A percentile compares a stretch with the other conserved stretches of the same genome.
phyloP scores from a whole-genome alignment of 2,888 invertebrate species.

The Phania funesta region DNA sequence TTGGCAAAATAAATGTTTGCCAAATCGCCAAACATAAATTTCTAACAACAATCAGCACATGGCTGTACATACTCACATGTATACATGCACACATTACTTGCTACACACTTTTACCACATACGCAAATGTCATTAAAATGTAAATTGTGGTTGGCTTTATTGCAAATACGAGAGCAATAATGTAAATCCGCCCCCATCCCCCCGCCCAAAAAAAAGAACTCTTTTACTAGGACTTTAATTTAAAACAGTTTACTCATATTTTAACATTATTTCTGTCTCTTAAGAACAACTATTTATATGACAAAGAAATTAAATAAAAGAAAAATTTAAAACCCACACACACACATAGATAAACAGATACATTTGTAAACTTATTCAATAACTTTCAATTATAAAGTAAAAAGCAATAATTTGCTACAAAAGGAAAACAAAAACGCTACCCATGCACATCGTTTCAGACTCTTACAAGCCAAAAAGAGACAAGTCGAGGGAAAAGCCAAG shows the following conservation, averaged over 20 bases:
- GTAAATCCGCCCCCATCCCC: too few relatives aligned
- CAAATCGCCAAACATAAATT: conserved; percentile 39
- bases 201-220: conserved; percentile 39
- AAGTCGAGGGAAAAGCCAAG: conserved; percentile 22
- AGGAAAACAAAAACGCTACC: not conserved
- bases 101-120: conserved; percentile 1
- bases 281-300: conserved; percentile 1
- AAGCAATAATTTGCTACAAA: conserved; percentile 62
- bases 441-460: not conserved
- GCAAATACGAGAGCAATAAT: conserved; percentile 11
- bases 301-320: not conserved
- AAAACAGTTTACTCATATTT: conserved; percentile 48
- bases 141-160: conserved; percentile 15
- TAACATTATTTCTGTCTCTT: conserved; percentile 40
- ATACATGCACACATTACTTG: not conserved
- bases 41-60: not conserved
- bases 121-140: conserved; percentile 5
- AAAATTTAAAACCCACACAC: not conserved
- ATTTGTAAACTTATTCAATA: conserved; percentile 66
- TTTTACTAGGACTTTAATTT: conserved; percentile 47
- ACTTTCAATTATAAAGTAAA: conserved; percentile 66
- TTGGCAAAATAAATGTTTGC: conserved; percentile 23
- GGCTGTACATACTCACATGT: not conserved
- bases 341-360: not conserved
- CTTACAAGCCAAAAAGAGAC: not conserved